These are phyloP conservation scores for Melangyna quadrimaculata DNA, from an alignment of 2,888 invertebrate species.

Conservation along the genomic window DNA sequence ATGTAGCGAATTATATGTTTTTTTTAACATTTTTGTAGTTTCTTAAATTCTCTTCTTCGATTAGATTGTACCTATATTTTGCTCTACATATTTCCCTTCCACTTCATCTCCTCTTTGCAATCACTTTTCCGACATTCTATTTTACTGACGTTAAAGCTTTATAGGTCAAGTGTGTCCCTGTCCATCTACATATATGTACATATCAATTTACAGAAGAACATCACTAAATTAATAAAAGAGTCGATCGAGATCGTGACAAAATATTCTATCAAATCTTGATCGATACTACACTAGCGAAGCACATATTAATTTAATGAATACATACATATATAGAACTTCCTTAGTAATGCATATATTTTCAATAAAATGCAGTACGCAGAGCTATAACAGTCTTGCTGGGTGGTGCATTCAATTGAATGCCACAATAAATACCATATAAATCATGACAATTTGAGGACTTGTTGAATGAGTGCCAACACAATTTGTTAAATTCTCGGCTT, in stretches of 20 bases:
- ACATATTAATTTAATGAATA: neutral
- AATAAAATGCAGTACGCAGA: constrained; percentile 6
- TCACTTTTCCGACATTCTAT: neutral
- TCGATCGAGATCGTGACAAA: neutral
- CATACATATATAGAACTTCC: neutral
- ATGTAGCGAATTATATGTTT: too few relatives aligned
- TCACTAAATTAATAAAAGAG: neutral
- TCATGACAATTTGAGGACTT: neutral
- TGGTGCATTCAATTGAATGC: neutral
- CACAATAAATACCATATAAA: neutral
- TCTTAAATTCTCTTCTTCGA: too few relatives aligned
- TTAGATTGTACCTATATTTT: too few relatives aligned
- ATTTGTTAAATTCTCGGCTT: neutral
- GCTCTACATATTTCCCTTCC: too few relatives aligned
- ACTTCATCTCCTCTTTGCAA: too few relatives aligned
- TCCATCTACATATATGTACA: too few relatives aligned
- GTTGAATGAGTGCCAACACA: neutral
- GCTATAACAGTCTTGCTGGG: neutral
- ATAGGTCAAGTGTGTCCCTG: constrained; percentile 18
- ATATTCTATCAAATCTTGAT: neutral
- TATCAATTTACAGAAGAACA: neutral
- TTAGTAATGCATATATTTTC: neutral
- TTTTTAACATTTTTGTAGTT: too few relatives aligned
- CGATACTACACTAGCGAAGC: neutral
- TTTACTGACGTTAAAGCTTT: neutral